Percentiles rank a stretch among this genome's conserved stretches.
phyloP scores from a whole-genome alignment of 2,888 invertebrate species.

The Tanypteryx hageni region DNA sequence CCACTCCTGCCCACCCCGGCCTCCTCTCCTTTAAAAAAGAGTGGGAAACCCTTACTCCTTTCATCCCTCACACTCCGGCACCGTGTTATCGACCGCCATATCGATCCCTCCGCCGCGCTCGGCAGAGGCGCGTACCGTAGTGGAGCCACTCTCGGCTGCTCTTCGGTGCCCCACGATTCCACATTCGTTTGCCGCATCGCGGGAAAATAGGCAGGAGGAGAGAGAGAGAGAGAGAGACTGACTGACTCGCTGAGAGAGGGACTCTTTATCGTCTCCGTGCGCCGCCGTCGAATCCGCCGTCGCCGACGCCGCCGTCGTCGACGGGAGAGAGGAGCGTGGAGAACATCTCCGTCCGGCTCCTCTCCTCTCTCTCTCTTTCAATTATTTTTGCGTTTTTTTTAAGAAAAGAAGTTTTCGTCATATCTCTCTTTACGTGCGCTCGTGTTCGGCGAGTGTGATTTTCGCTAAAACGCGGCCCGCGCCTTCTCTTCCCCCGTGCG shows the following conservation, averaged over 20 bases:
- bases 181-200: slow-evolving; percentile 62
- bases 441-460: too few relatives aligned
- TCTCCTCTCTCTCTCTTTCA: not conserved
- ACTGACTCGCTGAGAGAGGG: not conserved
- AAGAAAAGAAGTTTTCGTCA: too few relatives aligned
- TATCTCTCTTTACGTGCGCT: too few relatives aligned
- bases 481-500: too few relatives aligned
- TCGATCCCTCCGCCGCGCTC: slow-evolving; percentile 37
- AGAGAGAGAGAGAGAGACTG: slow-evolving; percentile 12
- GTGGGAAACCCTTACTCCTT: not conserved
- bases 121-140: not conserved
- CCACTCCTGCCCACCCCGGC: not conserved
- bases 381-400: not conserved
- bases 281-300: not conserved
- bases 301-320: not conserved
- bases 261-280: not conserved
- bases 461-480: too few relatives aligned
- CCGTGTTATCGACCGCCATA: slow-evolving; percentile 57
- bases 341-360: not conserved
- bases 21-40: not conserved
- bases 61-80: not conserved
- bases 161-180: slow-evolving; percentile 17
- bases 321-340: not conserved
- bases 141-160: slow-evolving; percentile 40
- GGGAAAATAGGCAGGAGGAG: slow-evolving; percentile 34